Evolutionary conservation across 2,888 invertebrate genomes (phyloP).

Genomic region (Melangyna quadrimaculata): DNA sequence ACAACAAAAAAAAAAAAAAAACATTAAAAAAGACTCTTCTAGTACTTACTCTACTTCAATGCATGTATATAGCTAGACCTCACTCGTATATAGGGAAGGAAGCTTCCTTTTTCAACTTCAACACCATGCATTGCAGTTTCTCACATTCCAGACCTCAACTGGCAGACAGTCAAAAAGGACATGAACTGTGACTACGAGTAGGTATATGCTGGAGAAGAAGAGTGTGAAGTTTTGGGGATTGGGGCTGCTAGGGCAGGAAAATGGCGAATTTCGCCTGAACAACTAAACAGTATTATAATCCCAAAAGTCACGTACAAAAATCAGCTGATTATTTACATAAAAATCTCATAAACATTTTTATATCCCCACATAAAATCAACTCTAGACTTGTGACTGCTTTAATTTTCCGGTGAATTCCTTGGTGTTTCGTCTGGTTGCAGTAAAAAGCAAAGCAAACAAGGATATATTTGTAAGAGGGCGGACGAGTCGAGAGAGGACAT

Average conservation of each 20-base stretch:
- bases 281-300: conserved; percentile 37
- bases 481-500: conserved; percentile 45
- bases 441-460: conserved; percentile 10
- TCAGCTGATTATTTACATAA: conserved; percentile 71
- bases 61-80: conserved; percentile 8
- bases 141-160: conserved; percentile 39
- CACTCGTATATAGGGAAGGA: background rate
- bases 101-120: conserved; percentile 34
- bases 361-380: conserved; percentile 57
- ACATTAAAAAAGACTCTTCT: too few species aligned
- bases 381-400: conserved; percentile 10
- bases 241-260: background rate
- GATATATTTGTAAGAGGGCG: background rate
- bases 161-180: conserved; percentile 51
- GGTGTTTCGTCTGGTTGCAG: conserved; percentile 29
- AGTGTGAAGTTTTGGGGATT: background rate
- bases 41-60: background rate
- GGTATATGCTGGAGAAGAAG: background rate
- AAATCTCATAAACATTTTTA: conserved; percentile 67
- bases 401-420: conserved; percentile 39
- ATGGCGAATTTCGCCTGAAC: background rate
- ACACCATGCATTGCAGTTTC: conserved; percentile 52
- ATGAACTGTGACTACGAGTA: background rate
- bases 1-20: background rate
- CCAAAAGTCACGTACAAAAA: conserved; percentile 68